These are phyloP conservation scores for Limnephilus rhombicus DNA, from an alignment of 2,888 invertebrate species.

Conservation along the genomic window DNA sequence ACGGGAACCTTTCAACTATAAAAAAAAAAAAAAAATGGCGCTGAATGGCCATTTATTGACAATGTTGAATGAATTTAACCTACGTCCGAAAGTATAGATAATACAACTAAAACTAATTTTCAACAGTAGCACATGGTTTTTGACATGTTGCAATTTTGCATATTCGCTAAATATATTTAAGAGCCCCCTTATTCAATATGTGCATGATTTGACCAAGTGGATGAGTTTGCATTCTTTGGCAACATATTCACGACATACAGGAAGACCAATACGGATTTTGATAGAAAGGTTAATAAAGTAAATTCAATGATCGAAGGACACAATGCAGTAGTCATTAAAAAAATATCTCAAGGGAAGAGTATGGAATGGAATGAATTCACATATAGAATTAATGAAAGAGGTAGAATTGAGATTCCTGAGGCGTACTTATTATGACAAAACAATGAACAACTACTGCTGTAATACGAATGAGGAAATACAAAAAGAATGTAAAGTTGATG, in stretches of 20 bases:
- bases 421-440: neutral
- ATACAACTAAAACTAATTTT: neutral
- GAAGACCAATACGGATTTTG: neutral
- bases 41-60: too few relatives aligned
- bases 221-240: too few relatives aligned
- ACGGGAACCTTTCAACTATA: too few relatives aligned
- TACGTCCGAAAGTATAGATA: neutral
- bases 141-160: neutral
- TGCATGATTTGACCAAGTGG: neutral
- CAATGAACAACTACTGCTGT: neutral
- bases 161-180: neutral
- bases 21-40: too few relatives aligned
- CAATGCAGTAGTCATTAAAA: neutral
- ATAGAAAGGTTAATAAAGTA: neutral
- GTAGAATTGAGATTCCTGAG: too few relatives aligned
- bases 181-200: neutral
- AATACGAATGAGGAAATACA: neutral
- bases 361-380: neutral
- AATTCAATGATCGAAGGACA: neutral
- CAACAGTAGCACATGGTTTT: neutral
- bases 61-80: too few relatives aligned
- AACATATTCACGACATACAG: neutral
- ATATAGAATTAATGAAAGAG: neutral
- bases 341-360: neutral
- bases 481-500: neutral